Evolutionary conservation across 2,888 invertebrate genomes (phyloP).

Genomic region (Apeira syringaria): DNA sequence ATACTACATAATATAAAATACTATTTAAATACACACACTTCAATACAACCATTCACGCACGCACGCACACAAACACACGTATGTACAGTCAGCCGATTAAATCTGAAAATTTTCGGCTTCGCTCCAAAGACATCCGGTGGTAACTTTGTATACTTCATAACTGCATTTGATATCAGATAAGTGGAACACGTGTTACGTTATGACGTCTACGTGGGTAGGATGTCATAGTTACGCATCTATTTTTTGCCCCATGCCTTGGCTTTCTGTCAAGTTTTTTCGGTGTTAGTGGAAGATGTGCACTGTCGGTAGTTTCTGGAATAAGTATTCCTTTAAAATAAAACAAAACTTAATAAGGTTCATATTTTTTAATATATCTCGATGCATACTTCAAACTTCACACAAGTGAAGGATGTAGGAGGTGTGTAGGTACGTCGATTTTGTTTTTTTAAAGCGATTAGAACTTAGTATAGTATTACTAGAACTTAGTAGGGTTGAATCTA

Average conservation of each 20-base stretch:
- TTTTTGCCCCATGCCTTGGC: conserved; percentile 26
- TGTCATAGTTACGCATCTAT: conserved; percentile 32
- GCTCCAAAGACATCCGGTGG: conserved; percentile 67
- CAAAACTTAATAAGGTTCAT: too few relatives aligned
- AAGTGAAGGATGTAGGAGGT: too few relatives aligned
- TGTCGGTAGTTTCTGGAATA: conserved; percentile 4
- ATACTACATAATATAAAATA: too few relatives aligned
- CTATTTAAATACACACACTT: conserved; percentile 10
- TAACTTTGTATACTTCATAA: conserved; percentile 18
- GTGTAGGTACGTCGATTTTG: too few relatives aligned
- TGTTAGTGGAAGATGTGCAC: conserved; percentile 12
- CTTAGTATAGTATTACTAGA: too few relatives aligned
- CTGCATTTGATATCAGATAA: conserved; percentile 65
- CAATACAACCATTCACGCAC: conserved; percentile 24
- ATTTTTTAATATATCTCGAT: too few relatives aligned
- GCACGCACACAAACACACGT: conserved; percentile 23
- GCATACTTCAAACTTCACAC: too few relatives aligned
- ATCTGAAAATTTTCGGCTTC: conserved; percentile 64
- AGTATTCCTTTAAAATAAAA: too few relatives aligned
- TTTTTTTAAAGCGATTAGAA: too few relatives aligned
- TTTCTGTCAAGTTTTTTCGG: conserved; percentile 30
- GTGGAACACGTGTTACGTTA: conserved; percentile 66
- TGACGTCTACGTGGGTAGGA: conserved; percentile 60
- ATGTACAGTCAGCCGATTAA: conserved; percentile 40
- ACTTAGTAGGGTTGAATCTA: too few relatives aligned